These are phyloP conservation scores for Drosophila novamexicana DNA, from an alignment of 1,140 invertebrate species.

Conservation along the genomic window DNA sequence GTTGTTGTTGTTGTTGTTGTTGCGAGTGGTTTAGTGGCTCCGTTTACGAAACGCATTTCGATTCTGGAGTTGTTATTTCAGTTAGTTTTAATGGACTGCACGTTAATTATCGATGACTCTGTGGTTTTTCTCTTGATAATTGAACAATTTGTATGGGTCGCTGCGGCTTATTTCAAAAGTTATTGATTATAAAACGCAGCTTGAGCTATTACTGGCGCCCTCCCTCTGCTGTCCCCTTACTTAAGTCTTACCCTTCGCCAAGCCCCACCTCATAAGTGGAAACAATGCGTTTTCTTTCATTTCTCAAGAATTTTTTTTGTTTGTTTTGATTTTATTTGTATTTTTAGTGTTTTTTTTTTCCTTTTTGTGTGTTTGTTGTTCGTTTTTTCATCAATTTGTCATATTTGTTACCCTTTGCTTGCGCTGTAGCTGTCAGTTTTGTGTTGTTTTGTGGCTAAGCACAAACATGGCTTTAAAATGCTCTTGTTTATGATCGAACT, in stretches of 20 bases:
- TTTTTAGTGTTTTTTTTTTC: constrained; percentile 61
- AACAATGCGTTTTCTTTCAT: constrained; percentile 63
- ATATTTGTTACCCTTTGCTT: constrained; percentile 56
- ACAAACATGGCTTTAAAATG: constrained; percentile 69
- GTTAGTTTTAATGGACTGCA: constrained; percentile 62
- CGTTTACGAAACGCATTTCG: constrained; percentile 49
- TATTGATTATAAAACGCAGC: constrained; percentile 70
- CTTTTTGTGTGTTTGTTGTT: constrained; percentile 47
- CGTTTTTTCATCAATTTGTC: constrained; percentile 40
- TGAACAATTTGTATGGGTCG: constrained; percentile 61
- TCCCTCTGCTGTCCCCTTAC: neutral
- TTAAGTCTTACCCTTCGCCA: neutral
- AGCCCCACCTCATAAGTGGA: neutral
- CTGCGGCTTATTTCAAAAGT: constrained; percentile 75
- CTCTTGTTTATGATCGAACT: constrained; percentile 44
- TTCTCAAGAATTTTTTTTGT: constrained; percentile 63
- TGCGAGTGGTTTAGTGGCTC: constrained; percentile 35
- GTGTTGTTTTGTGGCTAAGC: constrained; percentile 47
- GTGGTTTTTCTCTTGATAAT: constrained; percentile 68
- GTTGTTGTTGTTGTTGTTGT: neutral
- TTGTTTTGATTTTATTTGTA: constrained; percentile 72
- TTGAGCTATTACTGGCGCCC: constrained; percentile 19
- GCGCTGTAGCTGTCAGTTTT: constrained; percentile 32
- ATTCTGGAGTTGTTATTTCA: constrained; percentile 17
- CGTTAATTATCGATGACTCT: constrained; percentile 75